Conservation (phyloP, 2,797 vertebrate species). For the Notamacropus eugenii region DNA sequence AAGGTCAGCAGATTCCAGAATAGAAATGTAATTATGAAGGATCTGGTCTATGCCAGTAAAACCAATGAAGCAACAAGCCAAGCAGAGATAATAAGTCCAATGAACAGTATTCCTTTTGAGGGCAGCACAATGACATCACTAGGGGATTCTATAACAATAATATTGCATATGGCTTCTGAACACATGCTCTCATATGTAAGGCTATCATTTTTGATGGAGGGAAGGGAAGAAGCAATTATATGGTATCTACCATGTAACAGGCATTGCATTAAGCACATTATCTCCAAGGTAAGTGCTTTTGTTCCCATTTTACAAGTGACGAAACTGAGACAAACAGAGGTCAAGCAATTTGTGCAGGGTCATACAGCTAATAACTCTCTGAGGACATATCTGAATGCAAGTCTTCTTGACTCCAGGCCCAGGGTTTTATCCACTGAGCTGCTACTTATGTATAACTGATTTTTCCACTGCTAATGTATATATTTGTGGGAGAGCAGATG, state of each 20-base stretch:
- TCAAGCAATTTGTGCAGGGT: background rate
- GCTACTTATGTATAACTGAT: background rate
- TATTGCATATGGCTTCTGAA: background rate
- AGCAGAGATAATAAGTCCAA: background rate
- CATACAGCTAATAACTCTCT: background rate
- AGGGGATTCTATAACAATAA: too few species aligned
- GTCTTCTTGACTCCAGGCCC: background rate
- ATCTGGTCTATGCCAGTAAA: background rate
- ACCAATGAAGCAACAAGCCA: background rate
- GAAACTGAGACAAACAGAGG: background rate
- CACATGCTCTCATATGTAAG: background rate
- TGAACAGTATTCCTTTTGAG: background rate
- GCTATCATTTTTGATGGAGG: too few species aligned
- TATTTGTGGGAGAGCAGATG: too few species aligned
- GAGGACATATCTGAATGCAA: background rate
- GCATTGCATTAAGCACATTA: too few species aligned
- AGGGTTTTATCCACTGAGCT: background rate
- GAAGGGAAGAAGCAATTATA: too few species aligned
- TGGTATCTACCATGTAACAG: too few species aligned
- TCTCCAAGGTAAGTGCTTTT: too few species aligned
- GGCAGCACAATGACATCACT: background rate
- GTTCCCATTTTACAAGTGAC: background rate
- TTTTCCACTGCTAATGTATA: too few species aligned
- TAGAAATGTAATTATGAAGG: background rate
- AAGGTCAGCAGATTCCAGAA: background rate